Percentiles rank a stretch among this genome's conserved stretches.
Conservation (phyloP, 2,113 vertebrate genomes). For the Psettodes erumei region DNA sequence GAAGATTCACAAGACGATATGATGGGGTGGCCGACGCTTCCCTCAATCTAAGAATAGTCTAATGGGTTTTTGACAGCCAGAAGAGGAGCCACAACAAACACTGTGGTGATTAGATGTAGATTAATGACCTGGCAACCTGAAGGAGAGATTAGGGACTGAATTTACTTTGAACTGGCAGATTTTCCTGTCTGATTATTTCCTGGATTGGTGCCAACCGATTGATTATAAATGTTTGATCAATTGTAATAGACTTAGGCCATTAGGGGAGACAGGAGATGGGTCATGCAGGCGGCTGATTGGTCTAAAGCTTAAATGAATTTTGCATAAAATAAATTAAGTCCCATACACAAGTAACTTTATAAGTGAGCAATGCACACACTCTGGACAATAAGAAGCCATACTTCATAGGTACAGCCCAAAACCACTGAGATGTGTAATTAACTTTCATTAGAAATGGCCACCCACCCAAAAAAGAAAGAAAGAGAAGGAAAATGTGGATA, state of each 20-base stretch:
- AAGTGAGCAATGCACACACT: slow-evolving; percentile 19
- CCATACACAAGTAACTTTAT: slow-evolving; percentile 45
- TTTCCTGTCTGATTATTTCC: slow-evolving; percentile 41
- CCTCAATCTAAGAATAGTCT: slow-evolving; percentile 38
- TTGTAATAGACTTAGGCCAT: slow-evolving; percentile 42
- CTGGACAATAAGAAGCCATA: slow-evolving; percentile 64
- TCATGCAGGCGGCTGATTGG: slow-evolving; percentile 27
- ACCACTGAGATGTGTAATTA: slow-evolving; percentile 82
- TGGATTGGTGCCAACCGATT: slow-evolving; percentile 43
- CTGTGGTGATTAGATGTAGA: slow-evolving; percentile 52
- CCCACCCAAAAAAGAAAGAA: slow-evolving; percentile 4
- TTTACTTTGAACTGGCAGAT: slow-evolving; percentile 21
- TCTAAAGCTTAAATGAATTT: slow-evolving; percentile 44
- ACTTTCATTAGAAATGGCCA: slow-evolving; percentile 82
- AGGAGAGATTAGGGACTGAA: slow-evolving; percentile 23
- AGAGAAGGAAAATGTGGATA: slow-evolving; percentile 53
- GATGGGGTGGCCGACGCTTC: slow-evolving; percentile 40
- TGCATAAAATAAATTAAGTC: slow-evolving; percentile 42
- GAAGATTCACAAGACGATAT: slow-evolving; percentile 51
- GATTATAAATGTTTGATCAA: slow-evolving; percentile 54
- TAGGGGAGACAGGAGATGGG: slow-evolving; percentile 27
- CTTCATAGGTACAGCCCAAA: slow-evolving; percentile 73
- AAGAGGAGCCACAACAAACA: slow-evolving; percentile 26
- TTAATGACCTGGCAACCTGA: slow-evolving; percentile 47
- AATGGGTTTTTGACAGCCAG: slow-evolving; percentile 62